Evolutionary conservation across 1,140 invertebrate genomes (phyloP).

Genomic region (Artemia franciscana): DNA sequence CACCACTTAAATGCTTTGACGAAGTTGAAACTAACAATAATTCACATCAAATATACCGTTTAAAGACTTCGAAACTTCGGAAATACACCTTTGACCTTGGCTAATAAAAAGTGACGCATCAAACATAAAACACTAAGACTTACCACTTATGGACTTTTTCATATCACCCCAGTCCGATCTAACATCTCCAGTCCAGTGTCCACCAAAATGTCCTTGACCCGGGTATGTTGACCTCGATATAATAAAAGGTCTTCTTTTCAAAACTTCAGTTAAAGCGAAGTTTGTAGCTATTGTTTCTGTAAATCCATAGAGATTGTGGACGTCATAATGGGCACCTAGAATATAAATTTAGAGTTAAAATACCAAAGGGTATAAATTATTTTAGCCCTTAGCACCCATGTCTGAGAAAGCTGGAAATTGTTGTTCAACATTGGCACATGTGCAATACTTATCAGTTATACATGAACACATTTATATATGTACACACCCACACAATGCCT

Average conservation of each 20-base stretch:
- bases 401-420: no score
- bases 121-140: constrained; percentile 14
- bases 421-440: no score
- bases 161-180: constrained; percentile 41
- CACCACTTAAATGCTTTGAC: no score
- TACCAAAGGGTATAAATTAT: no score
- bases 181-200: constrained; percentile 76
- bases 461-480: no score
- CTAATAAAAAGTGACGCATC: not conserved
- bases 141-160: constrained; percentile 33
- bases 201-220: constrained; percentile 51
- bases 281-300: constrained; percentile 47
- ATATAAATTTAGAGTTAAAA: not conserved
- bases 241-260: constrained; percentile 46
- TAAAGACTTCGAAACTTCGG: no score
- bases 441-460: no score
- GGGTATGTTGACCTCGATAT: constrained; percentile 60
- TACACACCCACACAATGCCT: no score
- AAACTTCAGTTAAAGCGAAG: constrained; percentile 35
- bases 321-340: constrained; percentile 36
- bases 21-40: no score
- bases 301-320: constrained; percentile 59
- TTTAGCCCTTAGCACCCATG: no score
- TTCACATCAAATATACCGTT: no score
- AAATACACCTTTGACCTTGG: no score